A percentile compares a stretch with the other conserved stretches of the same genome.
These are phyloP conservation scores for Toxotes lorentzi DNA, from an alignment of 2,797 vertebrate genomes.

Conservation along the genomic window DNA sequence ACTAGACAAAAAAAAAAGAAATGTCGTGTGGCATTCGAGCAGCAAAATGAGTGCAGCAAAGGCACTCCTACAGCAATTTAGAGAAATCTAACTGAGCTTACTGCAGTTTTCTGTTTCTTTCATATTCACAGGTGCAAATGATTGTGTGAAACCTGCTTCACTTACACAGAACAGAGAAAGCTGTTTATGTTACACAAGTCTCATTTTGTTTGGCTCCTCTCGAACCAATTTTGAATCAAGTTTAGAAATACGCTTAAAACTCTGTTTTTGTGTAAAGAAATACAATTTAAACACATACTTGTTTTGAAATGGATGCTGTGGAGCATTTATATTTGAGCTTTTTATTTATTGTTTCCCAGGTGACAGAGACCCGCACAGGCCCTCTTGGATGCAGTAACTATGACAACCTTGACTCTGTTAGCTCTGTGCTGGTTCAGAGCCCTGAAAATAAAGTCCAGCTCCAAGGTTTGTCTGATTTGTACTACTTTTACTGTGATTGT, in stretches of 20 bases:
- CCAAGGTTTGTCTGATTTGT: constrained; percentile 90
- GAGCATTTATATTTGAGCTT: constrained; percentile 35
- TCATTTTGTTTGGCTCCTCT: constrained; percentile 25
- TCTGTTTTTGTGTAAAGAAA: neutral
- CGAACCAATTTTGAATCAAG: neutral
- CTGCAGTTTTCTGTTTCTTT: constrained; percentile 11
- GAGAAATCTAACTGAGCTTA: constrained; percentile 45
- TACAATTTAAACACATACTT: neutral
- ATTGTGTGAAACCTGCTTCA: constrained; percentile 38
- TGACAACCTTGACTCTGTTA: constrained; percentile 99
- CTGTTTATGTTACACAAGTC: neutral
- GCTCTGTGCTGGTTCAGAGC: constrained; percentile 98
- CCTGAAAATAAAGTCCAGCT: constrained; percentile 98
- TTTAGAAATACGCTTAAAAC: neutral
- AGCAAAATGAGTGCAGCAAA: constrained; percentile 42
- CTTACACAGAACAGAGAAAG: constrained; percentile 18
- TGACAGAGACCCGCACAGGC: constrained; percentile 97
- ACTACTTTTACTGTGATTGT: neutral
- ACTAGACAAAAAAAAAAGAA: constrained; percentile 34
- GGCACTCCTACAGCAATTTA: constrained; percentile 34
- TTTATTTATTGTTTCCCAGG: constrained; percentile 86
- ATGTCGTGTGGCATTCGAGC: constrained; percentile 5
- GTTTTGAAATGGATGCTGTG: constrained; percentile 1
- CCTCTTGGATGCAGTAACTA: constrained; percentile 99
- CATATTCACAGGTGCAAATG: constrained; percentile 42